Base-by-base conservation (phyloP, 2,888 invertebrate species). In the Empis livida region DNA sequence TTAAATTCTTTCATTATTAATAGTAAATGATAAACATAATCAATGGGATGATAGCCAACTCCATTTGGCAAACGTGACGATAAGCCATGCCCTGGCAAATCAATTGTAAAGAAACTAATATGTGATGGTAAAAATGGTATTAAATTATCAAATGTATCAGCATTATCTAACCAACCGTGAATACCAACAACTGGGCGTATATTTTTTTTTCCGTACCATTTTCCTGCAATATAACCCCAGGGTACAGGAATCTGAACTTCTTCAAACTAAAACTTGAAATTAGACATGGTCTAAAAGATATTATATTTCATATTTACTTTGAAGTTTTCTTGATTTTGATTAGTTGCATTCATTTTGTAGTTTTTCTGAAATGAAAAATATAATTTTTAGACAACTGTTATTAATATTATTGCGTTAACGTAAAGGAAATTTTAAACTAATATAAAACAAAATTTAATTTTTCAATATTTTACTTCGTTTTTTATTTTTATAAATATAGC, bases 81-180 rank as follows among this genome's bases (percentile, higher is more conserved):
- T 5, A 74, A 57, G 1, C 86, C 86, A 64, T 86, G 83, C 1
- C 85, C 83, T 13, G 82, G 82, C 13, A 80, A 68, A 63, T 84
- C 84, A 10, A 84, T 64, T 0, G 83, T 78, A 6, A 86, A 62
- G 49, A 76, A 70, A 2, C 76, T 71, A 6, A 71, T 56, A 44
- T 73, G 61, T 30, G 70, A 61, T 16, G 71, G 65, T 23, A 87
- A 61, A 46, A 78, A 61, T 0, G 82, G 81, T 14, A 78, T 75
- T 35, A 88, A 58, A 0, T 76, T 72, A 64, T 86, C 83, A 71
- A 78, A 88, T 0, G 82, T 76, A n/a, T 80, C 82, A 4, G 84
- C 82, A 62, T 86, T 88, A 62, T 88, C 87, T 64, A 79, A 80
- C 84, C 84, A 84, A 0, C 87, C 87, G 61, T 87, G 87, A 1